These are phyloP conservation scores for Sphenopsis melanotis DNA, from an alignment of 2,797 vertebrate species.

Conservation along the genomic window DNA sequence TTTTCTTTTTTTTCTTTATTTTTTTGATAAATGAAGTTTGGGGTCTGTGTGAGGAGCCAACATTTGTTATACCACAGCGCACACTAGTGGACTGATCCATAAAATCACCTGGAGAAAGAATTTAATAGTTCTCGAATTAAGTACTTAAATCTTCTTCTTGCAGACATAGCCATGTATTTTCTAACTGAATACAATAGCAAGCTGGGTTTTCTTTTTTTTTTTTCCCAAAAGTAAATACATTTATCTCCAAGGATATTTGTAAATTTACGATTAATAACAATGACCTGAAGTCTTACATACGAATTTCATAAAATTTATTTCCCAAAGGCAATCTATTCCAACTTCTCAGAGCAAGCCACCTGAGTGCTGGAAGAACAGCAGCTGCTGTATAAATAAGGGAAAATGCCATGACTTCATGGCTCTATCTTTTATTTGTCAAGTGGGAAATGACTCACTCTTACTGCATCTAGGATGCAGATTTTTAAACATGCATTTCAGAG, in stretches of 20 bases:
- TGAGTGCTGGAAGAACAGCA: conserved; percentile 20
- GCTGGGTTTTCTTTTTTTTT: background rate
- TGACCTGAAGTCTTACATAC: conserved; percentile 19
- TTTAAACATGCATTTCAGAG: background rate
- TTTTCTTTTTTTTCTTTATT: background rate
- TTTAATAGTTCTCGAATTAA: conserved; percentile 28
- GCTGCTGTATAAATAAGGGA: conserved; percentile 24
- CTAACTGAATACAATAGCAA: conserved; percentile 7
- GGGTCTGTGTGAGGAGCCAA: background rate
- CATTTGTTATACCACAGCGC: conserved; percentile 82
- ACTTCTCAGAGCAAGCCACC: background rate
- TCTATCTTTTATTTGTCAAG: conserved; percentile 36
- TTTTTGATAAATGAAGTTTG: background rate
- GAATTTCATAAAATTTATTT: conserved; percentile 55
- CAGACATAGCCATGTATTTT: background rate
- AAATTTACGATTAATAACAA: conserved; percentile 50
- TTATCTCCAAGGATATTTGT: conserved; percentile 39
- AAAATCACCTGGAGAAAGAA: background rate
- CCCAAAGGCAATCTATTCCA: conserved; percentile 44
- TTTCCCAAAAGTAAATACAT: background rate
- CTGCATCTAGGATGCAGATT: background rate
- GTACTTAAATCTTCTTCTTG: conserved; percentile 36
- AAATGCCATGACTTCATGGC: conserved; percentile 25
- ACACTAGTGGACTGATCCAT: conserved; percentile 83
- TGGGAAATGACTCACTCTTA: background rate